These are phyloP conservation scores for Hypomecis punctinalis DNA, from an alignment of 2,888 invertebrate species.

Conservation along the genomic window DNA sequence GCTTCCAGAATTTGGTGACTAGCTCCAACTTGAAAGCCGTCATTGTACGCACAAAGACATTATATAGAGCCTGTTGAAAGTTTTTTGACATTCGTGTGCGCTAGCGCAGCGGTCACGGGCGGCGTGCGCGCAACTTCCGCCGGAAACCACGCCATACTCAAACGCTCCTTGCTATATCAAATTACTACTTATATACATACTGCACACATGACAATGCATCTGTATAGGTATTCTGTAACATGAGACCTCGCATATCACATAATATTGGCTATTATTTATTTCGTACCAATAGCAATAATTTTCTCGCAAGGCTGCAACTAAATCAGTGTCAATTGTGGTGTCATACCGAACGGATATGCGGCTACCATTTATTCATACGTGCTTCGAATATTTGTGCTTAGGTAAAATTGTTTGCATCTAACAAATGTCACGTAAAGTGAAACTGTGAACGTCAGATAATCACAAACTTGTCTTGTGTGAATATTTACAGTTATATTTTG, in stretches of 20 bases:
- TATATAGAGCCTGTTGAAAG: conserved; percentile 29
- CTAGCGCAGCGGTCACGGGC: conserved; percentile 72
- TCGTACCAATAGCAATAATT: conserved; percentile 59
- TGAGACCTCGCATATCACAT: conserved; percentile 51
- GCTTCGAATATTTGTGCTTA: conserved; percentile 48
- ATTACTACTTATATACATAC: conserved; percentile 49
- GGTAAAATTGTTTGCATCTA: conserved; percentile 46
- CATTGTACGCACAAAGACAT: conserved; percentile 26
- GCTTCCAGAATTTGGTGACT: conserved; percentile 34
- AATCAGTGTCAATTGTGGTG: conserved; percentile 68
- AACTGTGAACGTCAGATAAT: conserved; percentile 9
- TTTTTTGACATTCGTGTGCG: conserved; percentile 36
- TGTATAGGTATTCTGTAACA: conserved; percentile 47
- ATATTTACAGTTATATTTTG: not conserved
- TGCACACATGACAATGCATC: conserved; percentile 47
- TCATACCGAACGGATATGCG: conserved; percentile 55
- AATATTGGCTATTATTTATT: conserved; percentile 48
- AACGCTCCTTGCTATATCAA: conserved; percentile 53
- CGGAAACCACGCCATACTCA: conserved; percentile 76
- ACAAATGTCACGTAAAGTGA: conserved; percentile 22
- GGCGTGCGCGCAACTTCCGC: conserved; percentile 80
- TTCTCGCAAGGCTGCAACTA: conserved; percentile 63
- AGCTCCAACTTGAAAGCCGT: conserved; percentile 11
- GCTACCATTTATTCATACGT: conserved; percentile 48
- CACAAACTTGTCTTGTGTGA: not conserved